Evolutionary conservation across 2,113 vertebrate species (phyloP).

Genomic region (Embiotoca jacksoni): DNA sequence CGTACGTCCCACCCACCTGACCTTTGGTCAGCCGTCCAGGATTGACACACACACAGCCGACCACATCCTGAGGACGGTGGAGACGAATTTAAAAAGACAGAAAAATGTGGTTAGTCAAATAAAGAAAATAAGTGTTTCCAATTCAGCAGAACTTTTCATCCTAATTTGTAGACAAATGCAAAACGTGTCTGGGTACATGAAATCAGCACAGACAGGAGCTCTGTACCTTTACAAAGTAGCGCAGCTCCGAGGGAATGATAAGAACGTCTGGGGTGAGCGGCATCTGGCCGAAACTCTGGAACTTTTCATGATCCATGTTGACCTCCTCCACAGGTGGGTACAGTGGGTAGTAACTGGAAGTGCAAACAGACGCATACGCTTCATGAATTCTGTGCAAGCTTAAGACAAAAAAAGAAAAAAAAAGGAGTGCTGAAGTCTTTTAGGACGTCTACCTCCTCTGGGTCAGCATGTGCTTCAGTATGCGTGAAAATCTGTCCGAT

Average conservation of each 20-base stretch:
- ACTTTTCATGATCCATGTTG: constrained; percentile 89
- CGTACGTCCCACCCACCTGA: constrained; percentile 92
- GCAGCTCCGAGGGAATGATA: constrained; percentile 90
- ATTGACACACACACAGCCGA: constrained; percentile 93
- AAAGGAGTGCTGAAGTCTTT: neutral
- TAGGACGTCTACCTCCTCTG: constrained; percentile 88
- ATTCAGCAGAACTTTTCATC: no score
- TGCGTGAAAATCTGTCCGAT: constrained; percentile 90
- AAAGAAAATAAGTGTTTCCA: no score
- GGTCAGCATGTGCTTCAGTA: constrained; percentile 92
- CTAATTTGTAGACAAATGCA: no score
- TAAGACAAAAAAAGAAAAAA: neutral
- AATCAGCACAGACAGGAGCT: no score
- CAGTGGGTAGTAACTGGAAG: constrained; percentile 90
- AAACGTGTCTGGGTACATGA: no score
- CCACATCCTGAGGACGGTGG: constrained; percentile 83
- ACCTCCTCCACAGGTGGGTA: constrained; percentile 92
- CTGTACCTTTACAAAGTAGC: constrained; percentile 92
- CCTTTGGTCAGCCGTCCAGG: constrained; percentile 95
- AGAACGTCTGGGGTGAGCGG: constrained; percentile 89
- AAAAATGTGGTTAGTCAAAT: no score
- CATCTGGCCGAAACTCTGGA: constrained; percentile 83
- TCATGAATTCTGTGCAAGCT: neutral
- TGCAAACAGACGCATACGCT: neutral
- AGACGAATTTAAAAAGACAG: neutral